Evolutionary conservation across 2,113 vertebrate species (phyloP), one percentile per base, ranked within the genome.

Genomic region (Nansenia antarctica): DNA sequence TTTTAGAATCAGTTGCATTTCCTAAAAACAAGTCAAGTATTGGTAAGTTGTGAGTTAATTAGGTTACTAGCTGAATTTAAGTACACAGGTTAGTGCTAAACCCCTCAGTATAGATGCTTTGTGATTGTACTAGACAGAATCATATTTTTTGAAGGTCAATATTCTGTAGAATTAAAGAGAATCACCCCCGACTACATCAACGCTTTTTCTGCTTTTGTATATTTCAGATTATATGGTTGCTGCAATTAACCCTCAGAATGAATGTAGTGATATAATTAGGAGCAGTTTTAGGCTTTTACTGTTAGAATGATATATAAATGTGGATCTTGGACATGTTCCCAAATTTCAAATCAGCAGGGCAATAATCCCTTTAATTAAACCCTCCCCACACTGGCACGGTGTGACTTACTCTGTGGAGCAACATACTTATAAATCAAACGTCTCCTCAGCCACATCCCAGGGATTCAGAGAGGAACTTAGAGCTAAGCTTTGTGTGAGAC

Each of bases 351-450:
- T 84, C 57, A 63, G 52, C 72, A 69, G 55, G 62, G 59, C 78
- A 69, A 37, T 77, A 81, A 86, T 81, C 65, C 60, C 34, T 85
- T 68, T 86, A 82, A 90, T 90, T 77, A 83, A 81, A 84, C 75
- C 52, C 72, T 83, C 70, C 54, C 65, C 66, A 54, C 70, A 59
- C 12, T 67, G 63, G 61, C 57, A 32, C 26, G 39, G 59, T 61
- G 18, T 24, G 72, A 69, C 63, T 71, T 71, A 67, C 61, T 73
- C 67, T 72, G 57, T 20, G 39, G 52, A 81, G 54, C 67, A 70
- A 76, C 34, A 73, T 24, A 66, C 67, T 55, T 27, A 68, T 70
- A 72, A 83, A 76, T 83, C 66, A 78, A 72, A 66, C 0, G 37
- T 54, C 6, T 52, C 29, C 29, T 70, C 15, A 70, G 24, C 59